Evolutionary conservation across 2,113 vertebrate species (phyloP).

Genomic region (Oryzias celebensis): DNA sequence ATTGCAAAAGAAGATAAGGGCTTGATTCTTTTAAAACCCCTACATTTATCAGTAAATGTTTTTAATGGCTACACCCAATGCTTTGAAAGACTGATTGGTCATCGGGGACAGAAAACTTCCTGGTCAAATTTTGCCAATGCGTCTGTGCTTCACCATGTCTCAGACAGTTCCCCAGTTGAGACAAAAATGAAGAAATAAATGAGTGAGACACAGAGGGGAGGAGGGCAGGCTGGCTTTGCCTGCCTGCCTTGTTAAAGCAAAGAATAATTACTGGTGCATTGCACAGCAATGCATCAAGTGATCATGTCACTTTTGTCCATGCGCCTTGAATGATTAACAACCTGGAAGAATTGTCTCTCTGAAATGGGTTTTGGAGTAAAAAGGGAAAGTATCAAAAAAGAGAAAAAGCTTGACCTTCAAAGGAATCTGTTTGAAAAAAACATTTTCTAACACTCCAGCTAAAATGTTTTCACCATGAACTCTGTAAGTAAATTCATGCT

Average conservation of each 20-base stretch:
- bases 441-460: too few species aligned
- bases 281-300: constrained; percentile 64
- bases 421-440: constrained; percentile 11
- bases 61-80: constrained; percentile 4
- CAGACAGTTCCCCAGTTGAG: constrained; percentile 47
- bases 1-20: background rate
- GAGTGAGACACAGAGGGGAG: constrained; percentile 51
- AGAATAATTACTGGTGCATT: constrained; percentile 71
- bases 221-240: constrained; percentile 42
- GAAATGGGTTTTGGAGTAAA: constrained; percentile 20
- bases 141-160: constrained; percentile 33
- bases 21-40: background rate
- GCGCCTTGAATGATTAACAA: constrained; percentile 59
- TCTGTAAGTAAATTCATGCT: too few species aligned
- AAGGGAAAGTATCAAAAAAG: constrained; percentile 3
- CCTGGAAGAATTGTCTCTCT: constrained; percentile 23
- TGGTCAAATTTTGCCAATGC: constrained; percentile 22
- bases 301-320: constrained; percentile 54
- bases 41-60: constrained; percentile 5
- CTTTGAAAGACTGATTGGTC: constrained; percentile 15
- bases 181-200: constrained; percentile 67
- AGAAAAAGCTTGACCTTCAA: constrained; percentile 19
- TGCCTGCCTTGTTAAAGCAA: constrained; percentile 67
- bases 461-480: background rate
- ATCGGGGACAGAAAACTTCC: constrained; percentile 35